Percentiles rank a stretch among this genome's conserved stretches.
Evolutionary conservation across 1,140 invertebrate genomes (phyloP).

Genomic region (Propsilocerus akamusi): DNA sequence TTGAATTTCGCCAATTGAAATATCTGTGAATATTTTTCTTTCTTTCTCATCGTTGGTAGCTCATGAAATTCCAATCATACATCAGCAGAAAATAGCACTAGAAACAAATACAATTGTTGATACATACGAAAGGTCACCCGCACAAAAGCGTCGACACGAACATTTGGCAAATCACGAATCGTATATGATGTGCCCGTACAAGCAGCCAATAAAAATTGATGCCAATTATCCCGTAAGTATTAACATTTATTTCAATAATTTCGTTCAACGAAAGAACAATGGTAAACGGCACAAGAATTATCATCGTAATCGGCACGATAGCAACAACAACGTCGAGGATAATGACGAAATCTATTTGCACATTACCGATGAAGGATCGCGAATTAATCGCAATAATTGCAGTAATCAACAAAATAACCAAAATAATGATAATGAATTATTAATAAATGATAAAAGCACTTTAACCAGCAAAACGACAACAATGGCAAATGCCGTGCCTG

Average conservation of each 20-base stretch:
- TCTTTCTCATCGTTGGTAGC: too few relatives aligned
- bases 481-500: not conserved
- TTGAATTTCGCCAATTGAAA: too few relatives aligned
- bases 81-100: not conserved
- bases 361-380: constrained; percentile 4
- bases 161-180: constrained; percentile 12
- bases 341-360: not conserved
- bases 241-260: constrained; percentile 1
- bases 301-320: not conserved
- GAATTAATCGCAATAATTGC: not conserved
- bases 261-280: not conserved
- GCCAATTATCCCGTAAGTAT: constrained; percentile 17
- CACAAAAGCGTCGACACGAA: not conserved
- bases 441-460: not conserved
- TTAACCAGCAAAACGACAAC: not conserved
- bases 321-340: not conserved
- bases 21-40: too few relatives aligned
- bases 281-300: too few relatives aligned
- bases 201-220: constrained; percentile 16
- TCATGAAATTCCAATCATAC: too few relatives aligned
- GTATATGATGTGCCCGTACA: constrained; percentile 17
- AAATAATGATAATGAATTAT: not conserved
- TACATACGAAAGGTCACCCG: not conserved
- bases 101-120: not conserved
- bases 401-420: not conserved